Evolutionary conservation across 1,140 invertebrate species (phyloP).

Genomic region (Meloidogyne chitwoodi): DNA sequence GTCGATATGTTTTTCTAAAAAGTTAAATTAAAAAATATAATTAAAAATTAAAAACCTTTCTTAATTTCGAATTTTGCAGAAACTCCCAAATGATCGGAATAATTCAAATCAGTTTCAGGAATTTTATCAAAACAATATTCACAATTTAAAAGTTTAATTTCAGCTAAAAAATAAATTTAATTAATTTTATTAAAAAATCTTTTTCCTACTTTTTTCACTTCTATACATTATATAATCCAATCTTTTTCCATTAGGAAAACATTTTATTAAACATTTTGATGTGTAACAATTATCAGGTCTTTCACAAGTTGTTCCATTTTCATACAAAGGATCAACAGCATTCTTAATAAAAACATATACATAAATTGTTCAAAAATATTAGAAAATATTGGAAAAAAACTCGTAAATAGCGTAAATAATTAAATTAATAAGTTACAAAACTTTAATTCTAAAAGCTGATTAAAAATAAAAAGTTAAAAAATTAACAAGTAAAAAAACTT

Average conservation of each 20-base stretch:
- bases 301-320: slow-evolving; percentile 72
- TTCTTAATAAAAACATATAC: background rate
- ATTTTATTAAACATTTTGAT: slow-evolving; percentile 62
- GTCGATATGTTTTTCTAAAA: slow-evolving; percentile 22
- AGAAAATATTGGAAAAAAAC: too few relatives aligned
- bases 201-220: slow-evolving; percentile 55
- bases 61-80: slow-evolving; percentile 28
- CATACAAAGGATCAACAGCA: slow-evolving; percentile 23
- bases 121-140: slow-evolving; percentile 68
- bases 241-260: slow-evolving; percentile 73
- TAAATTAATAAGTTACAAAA: too few relatives aligned
- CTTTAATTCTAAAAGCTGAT: too few relatives aligned
- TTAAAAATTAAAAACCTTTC: slow-evolving; percentile 25
- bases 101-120: slow-evolving; percentile 58
- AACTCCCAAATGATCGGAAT: slow-evolving; percentile 51
- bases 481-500: background rate
- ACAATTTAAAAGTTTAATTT: slow-evolving; percentile 52
- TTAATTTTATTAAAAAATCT: slow-evolving; percentile 21
- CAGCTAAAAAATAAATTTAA: slow-evolving; percentile 49
- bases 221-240: slow-evolving; percentile 83
- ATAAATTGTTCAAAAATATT: background rate
- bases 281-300: slow-evolving; percentile 79
- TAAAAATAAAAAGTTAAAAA: too few relatives aligned
- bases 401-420: too few relatives aligned
- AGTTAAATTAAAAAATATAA: slow-evolving; percentile 4